Conservation (phyloP, 2,797 vertebrate species). For the Paedocypris micromegethes region DNA sequence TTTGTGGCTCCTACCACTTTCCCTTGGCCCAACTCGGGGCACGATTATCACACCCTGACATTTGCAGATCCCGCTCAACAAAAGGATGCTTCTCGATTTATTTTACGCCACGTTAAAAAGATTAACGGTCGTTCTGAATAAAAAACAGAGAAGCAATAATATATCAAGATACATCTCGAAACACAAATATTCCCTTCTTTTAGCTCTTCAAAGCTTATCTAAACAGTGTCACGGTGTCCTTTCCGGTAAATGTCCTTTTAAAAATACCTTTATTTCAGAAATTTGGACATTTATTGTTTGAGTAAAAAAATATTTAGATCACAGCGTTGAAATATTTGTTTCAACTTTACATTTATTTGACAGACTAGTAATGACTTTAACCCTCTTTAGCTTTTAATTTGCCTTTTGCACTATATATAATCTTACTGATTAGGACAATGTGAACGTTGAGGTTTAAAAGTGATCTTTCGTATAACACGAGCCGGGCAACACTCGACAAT, state of each 20-base stretch:
- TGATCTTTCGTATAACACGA: slow-evolving; percentile 11
- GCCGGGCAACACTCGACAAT: slow-evolving; percentile 24
- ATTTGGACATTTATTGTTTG: not conserved
- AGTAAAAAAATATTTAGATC: too few species aligned
- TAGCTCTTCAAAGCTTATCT: not conserved
- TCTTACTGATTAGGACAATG: not conserved
- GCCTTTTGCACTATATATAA: not conserved
- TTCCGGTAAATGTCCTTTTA: not conserved
- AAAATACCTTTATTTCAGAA: slow-evolving; percentile 9
- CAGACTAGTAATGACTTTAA: not conserved
- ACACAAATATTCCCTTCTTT: slow-evolving; percentile 1
- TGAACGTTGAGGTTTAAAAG: slow-evolving; percentile 1
- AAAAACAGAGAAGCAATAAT: slow-evolving; percentile 10
- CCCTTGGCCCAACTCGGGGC: too few species aligned
- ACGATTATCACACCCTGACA: too few species aligned
- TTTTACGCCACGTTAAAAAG: slow-evolving; percentile 5
- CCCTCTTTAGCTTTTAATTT: not conserved
- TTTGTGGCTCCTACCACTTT: too few species aligned
- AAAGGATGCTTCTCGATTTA: not conserved
- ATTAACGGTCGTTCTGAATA: slow-evolving; percentile 3
- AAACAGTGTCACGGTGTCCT: slow-evolving; percentile 22
- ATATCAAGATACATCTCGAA: not conserved
- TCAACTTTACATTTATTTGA: too few species aligned
- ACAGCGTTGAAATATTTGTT: too few species aligned
- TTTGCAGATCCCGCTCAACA: not conserved